Conservation (phyloP, 1,140 invertebrate species). For the Lanistes nyassanus region DNA sequence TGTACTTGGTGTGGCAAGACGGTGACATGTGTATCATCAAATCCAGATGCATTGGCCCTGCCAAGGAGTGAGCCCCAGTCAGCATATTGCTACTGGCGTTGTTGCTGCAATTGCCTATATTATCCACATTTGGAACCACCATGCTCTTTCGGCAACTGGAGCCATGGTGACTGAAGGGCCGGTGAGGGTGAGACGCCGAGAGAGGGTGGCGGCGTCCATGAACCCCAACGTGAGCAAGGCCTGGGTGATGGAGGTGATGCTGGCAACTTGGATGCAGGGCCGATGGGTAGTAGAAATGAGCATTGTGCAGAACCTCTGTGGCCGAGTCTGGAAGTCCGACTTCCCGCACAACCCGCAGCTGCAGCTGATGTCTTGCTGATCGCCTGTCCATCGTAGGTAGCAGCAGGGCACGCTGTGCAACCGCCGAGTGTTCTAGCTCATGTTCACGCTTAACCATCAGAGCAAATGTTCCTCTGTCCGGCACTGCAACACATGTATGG, state of each 20-base stretch:
- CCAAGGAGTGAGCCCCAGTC: not conserved
- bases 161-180: not conserved
- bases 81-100: not conserved
- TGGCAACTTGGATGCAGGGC: constrained; percentile 21
- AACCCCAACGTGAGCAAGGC: not conserved
- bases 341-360: constrained; percentile 89
- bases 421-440: constrained; percentile 83
- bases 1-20: constrained; percentile 27
- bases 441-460: constrained; percentile 87
- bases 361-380: constrained; percentile 82
- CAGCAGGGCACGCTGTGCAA: constrained; percentile 80
- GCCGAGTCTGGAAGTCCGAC: constrained; percentile 93
- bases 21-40: constrained; percentile 23
- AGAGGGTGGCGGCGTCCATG: constrained; percentile 8
- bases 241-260: constrained; percentile 17
- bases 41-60: constrained; percentile 22
- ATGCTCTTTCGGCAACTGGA: constrained; percentile 4
- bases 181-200: constrained; percentile 8
- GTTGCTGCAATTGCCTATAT: not conserved
- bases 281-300: constrained; percentile 51
- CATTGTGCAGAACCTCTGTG: constrained; percentile 81
- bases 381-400: constrained; percentile 80
- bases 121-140: not conserved
- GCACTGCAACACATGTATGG: constrained; percentile 69
- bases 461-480: constrained; percentile 77